phyloP scores from a whole-genome alignment of 2,113 vertebrate species.

The Ptilonorhynchus violaceus region DNA sequence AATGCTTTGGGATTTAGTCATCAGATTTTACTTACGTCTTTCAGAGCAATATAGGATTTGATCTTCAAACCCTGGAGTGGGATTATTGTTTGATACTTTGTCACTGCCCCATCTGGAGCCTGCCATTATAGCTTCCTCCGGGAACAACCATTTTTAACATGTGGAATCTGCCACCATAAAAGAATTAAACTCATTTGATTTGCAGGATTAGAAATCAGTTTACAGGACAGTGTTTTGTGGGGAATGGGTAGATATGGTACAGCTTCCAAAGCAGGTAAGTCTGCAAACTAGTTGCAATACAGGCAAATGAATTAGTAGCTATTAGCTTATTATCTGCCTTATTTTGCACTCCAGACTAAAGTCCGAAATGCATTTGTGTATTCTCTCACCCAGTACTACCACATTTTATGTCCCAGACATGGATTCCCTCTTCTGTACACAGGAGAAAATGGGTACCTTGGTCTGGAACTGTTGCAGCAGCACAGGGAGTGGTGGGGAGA shows the following conservation, averaged over 20 bases:
- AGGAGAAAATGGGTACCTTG: neutral
- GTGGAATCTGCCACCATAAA: neutral
- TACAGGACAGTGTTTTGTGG: neutral
- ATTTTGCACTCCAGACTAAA: neutral
- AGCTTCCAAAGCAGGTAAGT: neutral
- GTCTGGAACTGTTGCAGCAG: neutral
- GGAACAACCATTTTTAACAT: neutral
- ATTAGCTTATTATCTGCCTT: neutral
- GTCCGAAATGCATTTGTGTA: neutral
- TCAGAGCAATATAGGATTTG: neutral
- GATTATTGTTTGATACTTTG: constrained; percentile 26
- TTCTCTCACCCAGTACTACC: neutral
- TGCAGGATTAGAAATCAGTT: constrained; percentile 20
- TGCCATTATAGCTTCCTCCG: neutral
- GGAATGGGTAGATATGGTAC: neutral
- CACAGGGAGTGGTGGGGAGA: neutral
- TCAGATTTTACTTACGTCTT: neutral
- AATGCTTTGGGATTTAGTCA: constrained; percentile 26
- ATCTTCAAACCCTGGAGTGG: neutral
- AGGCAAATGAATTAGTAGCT: neutral
- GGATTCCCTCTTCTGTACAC: neutral
- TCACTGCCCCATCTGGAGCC: constrained; percentile 41
- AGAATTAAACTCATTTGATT: constrained; percentile 32
- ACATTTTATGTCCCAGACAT: neutral
- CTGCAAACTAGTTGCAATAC: neutral